These are phyloP conservation scores for Novumbra hubbsi DNA, from an alignment of 2,797 vertebrate genomes.

Conservation along the genomic window DNA sequence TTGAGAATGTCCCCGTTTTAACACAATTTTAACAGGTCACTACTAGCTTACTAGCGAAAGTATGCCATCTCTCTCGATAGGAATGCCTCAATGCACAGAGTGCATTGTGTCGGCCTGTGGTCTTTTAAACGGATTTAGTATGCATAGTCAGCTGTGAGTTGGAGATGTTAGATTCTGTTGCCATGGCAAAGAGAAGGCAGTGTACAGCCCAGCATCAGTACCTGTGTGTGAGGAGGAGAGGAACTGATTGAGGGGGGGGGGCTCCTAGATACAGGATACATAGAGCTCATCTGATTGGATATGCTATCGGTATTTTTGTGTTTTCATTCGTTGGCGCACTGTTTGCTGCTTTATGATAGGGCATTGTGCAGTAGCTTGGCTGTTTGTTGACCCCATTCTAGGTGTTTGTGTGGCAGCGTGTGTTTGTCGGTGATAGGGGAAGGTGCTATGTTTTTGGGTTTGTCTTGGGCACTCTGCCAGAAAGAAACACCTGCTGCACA, in stretches of 20 bases:
- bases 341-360: constrained; percentile 44
- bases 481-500: neutral
- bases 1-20: neutral
- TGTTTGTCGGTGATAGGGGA: neutral
- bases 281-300: constrained; percentile 57
- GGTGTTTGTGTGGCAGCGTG: neutral
- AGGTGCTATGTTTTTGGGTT: neutral
- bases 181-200: constrained; percentile 63
- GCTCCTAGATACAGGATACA: constrained; percentile 39
- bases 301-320: constrained; percentile 24
- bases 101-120: constrained; percentile 15
- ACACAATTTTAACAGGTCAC: no score
- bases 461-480: neutral
- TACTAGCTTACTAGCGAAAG: neutral
- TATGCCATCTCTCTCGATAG: neutral
- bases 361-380: constrained; percentile 62
- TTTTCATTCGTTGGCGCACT: constrained; percentile 51
- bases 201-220: constrained; percentile 52
- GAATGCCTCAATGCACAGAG: constrained; percentile 19
- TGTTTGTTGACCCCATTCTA: constrained; percentile 65
- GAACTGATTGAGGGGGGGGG: constrained; percentile 13
- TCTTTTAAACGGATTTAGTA: constrained; percentile 45
- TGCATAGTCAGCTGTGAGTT: constrained; percentile 48
- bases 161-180: constrained; percentile 70
- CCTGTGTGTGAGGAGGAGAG: constrained; percentile 37